phyloP scores from a whole-genome alignment of 2,797 vertebrate genomes.

The Acropternis orthonyx region DNA sequence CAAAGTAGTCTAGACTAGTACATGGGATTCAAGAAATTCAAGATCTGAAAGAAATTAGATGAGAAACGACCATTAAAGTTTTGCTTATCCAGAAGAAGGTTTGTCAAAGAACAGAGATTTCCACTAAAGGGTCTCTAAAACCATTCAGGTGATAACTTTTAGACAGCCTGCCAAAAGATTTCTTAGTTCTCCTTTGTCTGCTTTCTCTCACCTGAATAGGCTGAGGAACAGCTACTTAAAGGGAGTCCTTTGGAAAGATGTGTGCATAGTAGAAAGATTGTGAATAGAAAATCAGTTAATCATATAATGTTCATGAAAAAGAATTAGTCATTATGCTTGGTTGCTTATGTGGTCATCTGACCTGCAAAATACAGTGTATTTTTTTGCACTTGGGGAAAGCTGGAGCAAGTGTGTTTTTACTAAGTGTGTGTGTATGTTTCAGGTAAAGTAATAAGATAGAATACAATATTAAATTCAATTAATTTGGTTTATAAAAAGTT shows the following conservation, averaged over 20 bases:
- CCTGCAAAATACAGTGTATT: neutral
- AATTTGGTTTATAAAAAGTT: neutral
- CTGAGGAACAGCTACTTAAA: neutral
- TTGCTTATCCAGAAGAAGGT: neutral
- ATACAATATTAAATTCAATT: neutral
- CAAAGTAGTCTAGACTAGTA: neutral
- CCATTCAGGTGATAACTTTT: neutral
- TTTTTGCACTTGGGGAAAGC: neutral
- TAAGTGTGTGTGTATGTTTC: neutral
- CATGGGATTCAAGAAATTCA: neutral
- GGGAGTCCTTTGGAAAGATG: neutral
- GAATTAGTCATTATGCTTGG: neutral
- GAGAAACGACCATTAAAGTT: neutral
- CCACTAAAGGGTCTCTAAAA: neutral
- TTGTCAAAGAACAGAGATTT: neutral
- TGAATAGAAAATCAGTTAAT: neutral
- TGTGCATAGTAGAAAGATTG: rapidly evolving
- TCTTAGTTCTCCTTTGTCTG: neutral
- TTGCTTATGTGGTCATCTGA: neutral
- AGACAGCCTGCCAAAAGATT: neutral
- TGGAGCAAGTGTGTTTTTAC: neutral
- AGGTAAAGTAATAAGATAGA: neutral
- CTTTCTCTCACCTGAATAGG: neutral
- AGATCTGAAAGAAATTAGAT: neutral
- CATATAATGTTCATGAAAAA: neutral